Evolutionary conservation across 2,888 invertebrate species (phyloP).

Genomic region (Eupithecia centaureata): DNA sequence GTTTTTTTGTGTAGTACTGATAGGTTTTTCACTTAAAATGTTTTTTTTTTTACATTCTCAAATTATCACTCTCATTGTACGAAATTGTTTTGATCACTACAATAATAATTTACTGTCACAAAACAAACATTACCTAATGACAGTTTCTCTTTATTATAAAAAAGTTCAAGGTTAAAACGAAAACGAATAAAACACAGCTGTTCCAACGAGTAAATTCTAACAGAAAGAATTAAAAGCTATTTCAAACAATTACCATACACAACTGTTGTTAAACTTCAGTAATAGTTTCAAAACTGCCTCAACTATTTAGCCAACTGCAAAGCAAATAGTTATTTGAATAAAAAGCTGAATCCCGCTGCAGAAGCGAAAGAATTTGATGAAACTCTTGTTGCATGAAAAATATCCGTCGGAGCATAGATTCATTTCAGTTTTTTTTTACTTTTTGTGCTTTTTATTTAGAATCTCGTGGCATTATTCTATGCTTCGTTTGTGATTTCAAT

Average conservation of each 20-base stretch:
- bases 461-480: constrained; percentile 10
- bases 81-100: no score
- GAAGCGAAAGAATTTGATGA: constrained; percentile 37
- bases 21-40: background rate
- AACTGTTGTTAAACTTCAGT: constrained; percentile 34
- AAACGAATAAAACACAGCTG: constrained; percentile 9
- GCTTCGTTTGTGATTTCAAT: background rate
- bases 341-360: constrained; percentile 31
- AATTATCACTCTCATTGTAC: background rate
- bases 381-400: constrained; percentile 36
- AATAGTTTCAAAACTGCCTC: constrained; percentile 39
- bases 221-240: constrained; percentile 24
- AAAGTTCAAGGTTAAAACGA: background rate
- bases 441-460: constrained; percentile 3
- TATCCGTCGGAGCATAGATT: constrained; percentile 28
- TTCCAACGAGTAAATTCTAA: constrained; percentile 15
- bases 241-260: constrained; percentile 28
- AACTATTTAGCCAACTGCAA: constrained; percentile 35
- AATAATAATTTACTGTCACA: no score
- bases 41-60: background rate
- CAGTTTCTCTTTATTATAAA: no score
- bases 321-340: constrained; percentile 27
- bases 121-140: no score
- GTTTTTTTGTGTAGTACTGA: no score
- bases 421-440: constrained; percentile 14